Conservation (phyloP, 2,113 vertebrate species). For the Litocranius walleri region DNA sequence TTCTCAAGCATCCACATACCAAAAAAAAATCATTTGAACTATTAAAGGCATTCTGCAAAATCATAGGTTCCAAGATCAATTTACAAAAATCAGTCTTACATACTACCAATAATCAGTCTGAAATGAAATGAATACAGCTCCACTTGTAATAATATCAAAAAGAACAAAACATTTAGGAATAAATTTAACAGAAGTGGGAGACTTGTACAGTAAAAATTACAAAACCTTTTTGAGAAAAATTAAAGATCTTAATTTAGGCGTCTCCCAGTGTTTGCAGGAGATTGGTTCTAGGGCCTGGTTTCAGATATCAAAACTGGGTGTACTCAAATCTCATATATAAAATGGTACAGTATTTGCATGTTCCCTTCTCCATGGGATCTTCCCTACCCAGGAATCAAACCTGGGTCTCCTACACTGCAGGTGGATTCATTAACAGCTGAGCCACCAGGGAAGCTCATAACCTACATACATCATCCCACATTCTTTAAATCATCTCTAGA, state of each 20-base stretch:
- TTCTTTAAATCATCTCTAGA: neutral
- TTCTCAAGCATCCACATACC: neutral
- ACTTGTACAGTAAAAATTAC: neutral
- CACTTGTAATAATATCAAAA: neutral
- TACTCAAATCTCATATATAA: neutral
- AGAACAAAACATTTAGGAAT: neutral
- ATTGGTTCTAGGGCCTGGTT: neutral
- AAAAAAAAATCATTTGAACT: neutral
- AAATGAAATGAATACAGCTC: constrained; percentile 2
- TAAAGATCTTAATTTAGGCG: neutral
- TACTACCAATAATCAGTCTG: neutral
- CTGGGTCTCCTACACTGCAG: neutral
- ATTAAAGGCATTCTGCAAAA: neutral
- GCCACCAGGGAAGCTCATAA: neutral
- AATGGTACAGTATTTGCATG: neutral
- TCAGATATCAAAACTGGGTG: neutral
- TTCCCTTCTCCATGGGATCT: neutral
- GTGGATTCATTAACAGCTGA: neutral
- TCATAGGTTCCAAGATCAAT: neutral
- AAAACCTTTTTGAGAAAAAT: neutral
- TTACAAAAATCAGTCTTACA: neutral
- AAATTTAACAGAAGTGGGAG: neutral
- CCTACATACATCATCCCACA: neutral
- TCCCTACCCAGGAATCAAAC: neutral
- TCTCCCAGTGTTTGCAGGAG: neutral